These are phyloP conservation scores for Platerodrilus igneus DNA, from an alignment of 2,888 invertebrate species.

Conservation along the genomic window DNA sequence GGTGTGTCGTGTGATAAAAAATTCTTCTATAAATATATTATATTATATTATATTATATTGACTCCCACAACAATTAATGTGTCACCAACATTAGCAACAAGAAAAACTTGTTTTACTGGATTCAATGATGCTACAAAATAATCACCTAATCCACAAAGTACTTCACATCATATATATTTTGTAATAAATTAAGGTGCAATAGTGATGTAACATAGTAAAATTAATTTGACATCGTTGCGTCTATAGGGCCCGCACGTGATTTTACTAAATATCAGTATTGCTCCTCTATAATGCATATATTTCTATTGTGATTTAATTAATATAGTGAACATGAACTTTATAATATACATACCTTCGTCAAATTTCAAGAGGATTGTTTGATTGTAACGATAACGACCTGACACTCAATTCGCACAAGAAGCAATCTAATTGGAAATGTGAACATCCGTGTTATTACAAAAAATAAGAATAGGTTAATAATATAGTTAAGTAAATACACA, in stretches of 20 bases:
- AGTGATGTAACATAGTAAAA: too few relatives aligned
- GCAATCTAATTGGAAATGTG: slow-evolving; percentile 28
- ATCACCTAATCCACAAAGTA: too few relatives aligned
- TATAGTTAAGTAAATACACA: slow-evolving; percentile 37
- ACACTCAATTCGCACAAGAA: slow-evolving; percentile 37
- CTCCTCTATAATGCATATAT: slow-evolving; percentile 15
- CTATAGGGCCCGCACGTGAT: slow-evolving; percentile 39
- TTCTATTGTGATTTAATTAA: slow-evolving; percentile 43
- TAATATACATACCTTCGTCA: slow-evolving; percentile 37
- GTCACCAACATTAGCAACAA: too few relatives aligned
- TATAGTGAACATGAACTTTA: slow-evolving; percentile 28
- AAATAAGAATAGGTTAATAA: slow-evolving; percentile 32
- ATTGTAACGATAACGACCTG: slow-evolving; percentile 46
- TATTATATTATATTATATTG: slow-evolving; percentile 31
- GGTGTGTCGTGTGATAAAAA: slow-evolving; percentile 32
- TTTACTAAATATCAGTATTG: slow-evolving; percentile 10
- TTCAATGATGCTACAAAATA: too few relatives aligned
- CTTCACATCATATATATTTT: too few relatives aligned
- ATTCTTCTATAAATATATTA: slow-evolving; percentile 32
- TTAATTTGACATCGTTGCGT: slow-evolving; percentile 25
- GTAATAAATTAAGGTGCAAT: too few relatives aligned
- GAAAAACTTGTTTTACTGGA: too few relatives aligned
- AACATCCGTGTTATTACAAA: slow-evolving; percentile 22
- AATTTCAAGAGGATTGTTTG: slow-evolving; percentile 30
- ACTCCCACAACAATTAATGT: slow-evolving; percentile 43